Conservation (phyloP, 2,797 vertebrate genomes). For the Gouania willdenowi region DNA sequence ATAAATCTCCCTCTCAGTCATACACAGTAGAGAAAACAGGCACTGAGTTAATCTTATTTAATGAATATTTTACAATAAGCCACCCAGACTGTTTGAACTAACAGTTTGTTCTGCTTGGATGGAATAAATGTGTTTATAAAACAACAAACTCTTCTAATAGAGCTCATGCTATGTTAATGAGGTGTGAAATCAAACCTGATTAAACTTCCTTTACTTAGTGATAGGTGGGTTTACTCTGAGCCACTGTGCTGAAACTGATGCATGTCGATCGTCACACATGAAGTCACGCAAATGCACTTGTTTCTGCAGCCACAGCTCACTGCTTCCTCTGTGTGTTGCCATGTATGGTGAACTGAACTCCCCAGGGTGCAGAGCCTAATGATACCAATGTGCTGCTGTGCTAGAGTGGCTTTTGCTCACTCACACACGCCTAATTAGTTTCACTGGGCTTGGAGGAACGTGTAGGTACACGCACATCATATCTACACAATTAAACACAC, state of each 20-base stretch:
- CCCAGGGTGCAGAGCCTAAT: constrained; percentile 40
- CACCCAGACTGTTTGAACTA: too few relatives aligned
- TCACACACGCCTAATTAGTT: constrained; percentile 59
- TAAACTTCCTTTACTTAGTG: constrained; percentile 37
- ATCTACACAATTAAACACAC: not conserved
- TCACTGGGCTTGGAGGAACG: constrained; percentile 30
- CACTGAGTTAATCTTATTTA: too few relatives aligned
- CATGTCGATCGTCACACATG: too few relatives aligned
- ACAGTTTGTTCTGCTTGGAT: too few relatives aligned
- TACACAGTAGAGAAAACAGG: too few relatives aligned
- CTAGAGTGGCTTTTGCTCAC: constrained; percentile 28
- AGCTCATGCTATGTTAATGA: constrained; percentile 38
- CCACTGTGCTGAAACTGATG: not conserved
- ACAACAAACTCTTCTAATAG: too few relatives aligned
- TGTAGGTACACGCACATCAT: constrained; percentile 8
- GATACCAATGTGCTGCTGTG: constrained; percentile 14
- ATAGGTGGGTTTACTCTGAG: constrained; percentile 18
- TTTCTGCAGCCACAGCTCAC: constrained; percentile 2
- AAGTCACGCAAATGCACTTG: not conserved
- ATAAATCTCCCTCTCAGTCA: too few relatives aligned
- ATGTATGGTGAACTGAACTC: constrained; percentile 16
- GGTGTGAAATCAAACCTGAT: constrained; percentile 54
- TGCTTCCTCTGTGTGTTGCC: constrained; percentile 10
- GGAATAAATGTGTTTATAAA: too few relatives aligned
- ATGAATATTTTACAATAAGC: too few relatives aligned